phyloP scores from a whole-genome alignment of 2,888 invertebrate genomes.

The Rhamnusium bicolor region DNA sequence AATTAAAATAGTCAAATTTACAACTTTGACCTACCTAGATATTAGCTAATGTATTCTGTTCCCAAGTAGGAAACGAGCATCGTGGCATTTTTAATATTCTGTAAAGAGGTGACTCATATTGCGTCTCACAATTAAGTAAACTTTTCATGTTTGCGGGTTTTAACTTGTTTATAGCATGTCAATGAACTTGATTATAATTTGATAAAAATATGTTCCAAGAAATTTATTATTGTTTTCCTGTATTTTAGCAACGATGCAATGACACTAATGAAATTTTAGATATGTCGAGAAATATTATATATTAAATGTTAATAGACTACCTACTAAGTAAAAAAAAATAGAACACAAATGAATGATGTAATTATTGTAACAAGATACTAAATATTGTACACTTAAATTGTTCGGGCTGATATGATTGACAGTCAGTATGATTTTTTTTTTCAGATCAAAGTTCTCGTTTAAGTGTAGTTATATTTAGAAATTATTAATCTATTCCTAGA shows the following conservation, averaged over 20 bases:
- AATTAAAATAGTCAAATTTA: constrained; percentile 29
- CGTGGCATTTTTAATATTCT: constrained; percentile 18
- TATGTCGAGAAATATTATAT: constrained; percentile 7
- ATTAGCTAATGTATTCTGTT: constrained; percentile 29
- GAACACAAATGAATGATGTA: background rate
- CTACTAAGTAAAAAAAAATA: background rate
- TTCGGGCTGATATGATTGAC: background rate
- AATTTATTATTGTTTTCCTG: constrained; percentile 32
- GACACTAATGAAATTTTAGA: constrained; percentile 31
- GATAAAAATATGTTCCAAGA: constrained; percentile 36
- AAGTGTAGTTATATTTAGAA: background rate
- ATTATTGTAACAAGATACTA: background rate
- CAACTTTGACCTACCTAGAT: constrained; percentile 34
- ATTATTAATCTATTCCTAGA: too few species aligned
- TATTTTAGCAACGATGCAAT: constrained; percentile 19
- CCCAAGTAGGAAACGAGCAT: background rate
- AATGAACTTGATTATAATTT: constrained; percentile 35
- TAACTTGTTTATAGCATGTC: constrained; percentile 31
- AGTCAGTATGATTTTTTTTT: background rate
- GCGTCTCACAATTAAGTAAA: constrained; percentile 20
- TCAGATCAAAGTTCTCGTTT: background rate
- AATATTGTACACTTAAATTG: background rate
- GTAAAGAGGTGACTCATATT: constrained; percentile 23
- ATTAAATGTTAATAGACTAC: background rate
- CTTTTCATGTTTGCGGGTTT: constrained; percentile 34